Percentiles rank a stretch among this genome's conserved stretches.
Evolutionary conservation across 1,140 invertebrate species (phyloP).

Genomic region (Drosophila nasuta): DNA sequence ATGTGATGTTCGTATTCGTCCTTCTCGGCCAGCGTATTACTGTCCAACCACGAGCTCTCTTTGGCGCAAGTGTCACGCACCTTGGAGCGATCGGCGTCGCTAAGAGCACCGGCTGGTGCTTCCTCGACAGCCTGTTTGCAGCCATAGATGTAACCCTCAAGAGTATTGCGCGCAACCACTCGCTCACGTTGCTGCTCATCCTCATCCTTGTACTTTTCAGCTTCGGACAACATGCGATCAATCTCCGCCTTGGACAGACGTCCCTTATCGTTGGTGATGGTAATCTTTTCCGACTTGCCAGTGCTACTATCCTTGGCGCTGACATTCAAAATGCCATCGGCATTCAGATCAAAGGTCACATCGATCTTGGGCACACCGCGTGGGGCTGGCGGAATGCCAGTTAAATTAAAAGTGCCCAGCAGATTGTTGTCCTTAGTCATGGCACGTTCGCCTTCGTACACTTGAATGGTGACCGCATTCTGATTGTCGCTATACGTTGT

Average conservation of each 20-base stretch:
- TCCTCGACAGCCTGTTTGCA: slow-evolving; percentile 91
- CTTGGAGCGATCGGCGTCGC: slow-evolving; percentile 87
- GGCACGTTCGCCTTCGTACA: slow-evolving; percentile 90
- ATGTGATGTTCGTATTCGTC: slow-evolving; percentile 91
- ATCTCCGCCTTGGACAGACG: slow-evolving; percentile 96
- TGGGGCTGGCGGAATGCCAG: slow-evolving; percentile 90
- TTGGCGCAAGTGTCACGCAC: slow-evolving; percentile 87
- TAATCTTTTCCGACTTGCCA: slow-evolving; percentile 91
- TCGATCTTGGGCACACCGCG: slow-evolving; percentile 87
- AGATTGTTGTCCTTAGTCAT: slow-evolving; percentile 93
- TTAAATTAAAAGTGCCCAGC: slow-evolving; percentile 91
- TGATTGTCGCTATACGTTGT: slow-evolving; percentile 89
- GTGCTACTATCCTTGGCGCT: slow-evolving; percentile 92
- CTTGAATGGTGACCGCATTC: slow-evolving; percentile 91
- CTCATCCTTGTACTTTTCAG: slow-evolving; percentile 89
- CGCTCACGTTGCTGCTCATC: slow-evolving; percentile 89
- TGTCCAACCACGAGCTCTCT: slow-evolving; percentile 87
- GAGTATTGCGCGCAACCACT: slow-evolving; percentile 90
- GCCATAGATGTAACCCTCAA: slow-evolving; percentile 94
- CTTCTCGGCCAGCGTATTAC: slow-evolving; percentile 89
- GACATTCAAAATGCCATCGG: slow-evolving; percentile 93
- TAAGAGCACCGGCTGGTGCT: slow-evolving; percentile 87
- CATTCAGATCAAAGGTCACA: slow-evolving; percentile 92
- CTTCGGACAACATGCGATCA: slow-evolving; percentile 94
- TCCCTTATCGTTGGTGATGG: slow-evolving; percentile 97